Evolutionary conservation across 1,140 invertebrate genomes (phyloP).

Genomic region (Drosophila nigromelanica): DNA sequence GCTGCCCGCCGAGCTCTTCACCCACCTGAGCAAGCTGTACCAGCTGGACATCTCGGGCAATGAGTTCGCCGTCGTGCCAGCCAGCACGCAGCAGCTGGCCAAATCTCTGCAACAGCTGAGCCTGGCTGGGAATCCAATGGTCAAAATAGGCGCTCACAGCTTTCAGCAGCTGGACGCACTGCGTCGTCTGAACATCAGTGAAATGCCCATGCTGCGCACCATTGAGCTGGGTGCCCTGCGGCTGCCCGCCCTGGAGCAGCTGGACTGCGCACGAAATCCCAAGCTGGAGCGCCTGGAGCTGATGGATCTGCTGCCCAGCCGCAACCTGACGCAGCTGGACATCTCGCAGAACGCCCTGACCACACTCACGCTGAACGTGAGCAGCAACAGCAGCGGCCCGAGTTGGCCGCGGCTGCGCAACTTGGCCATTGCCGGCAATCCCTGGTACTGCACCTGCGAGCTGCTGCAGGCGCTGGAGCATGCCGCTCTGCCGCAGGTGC

Average conservation of each 20-base stretch:
- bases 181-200: constrained; percentile 85
- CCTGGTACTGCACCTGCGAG: constrained; percentile 86
- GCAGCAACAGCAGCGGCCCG: not conserved
- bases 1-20: constrained; percentile 84
- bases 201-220: constrained; percentile 85
- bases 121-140: constrained; percentile 86
- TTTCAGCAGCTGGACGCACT: constrained; percentile 86
- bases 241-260: constrained; percentile 75
- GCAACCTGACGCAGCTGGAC: constrained; percentile 69
- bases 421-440: constrained; percentile 86
- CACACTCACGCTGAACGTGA: constrained; percentile 72
- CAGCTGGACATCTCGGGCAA: constrained; percentile 86
- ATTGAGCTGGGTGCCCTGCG: constrained; percentile 84
- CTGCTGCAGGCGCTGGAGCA: constrained; percentile 59
- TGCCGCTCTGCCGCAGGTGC: constrained; percentile 37
- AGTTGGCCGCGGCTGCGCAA: constrained; percentile 79
- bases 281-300: constrained; percentile 66
- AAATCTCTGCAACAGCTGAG: constrained; percentile 85
- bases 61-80: constrained; percentile 85
- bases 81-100: constrained; percentile 84
- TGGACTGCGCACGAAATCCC: constrained; percentile 68
- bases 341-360: constrained; percentile 84
- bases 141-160: constrained; percentile 85
- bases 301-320: constrained; percentile 44
- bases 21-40: constrained; percentile 84